Evolutionary conservation across 2,888 invertebrate genomes (phyloP), one percentile per base, ranked within the genome.

Genomic region (Macrosoma leucophasiata): DNA sequence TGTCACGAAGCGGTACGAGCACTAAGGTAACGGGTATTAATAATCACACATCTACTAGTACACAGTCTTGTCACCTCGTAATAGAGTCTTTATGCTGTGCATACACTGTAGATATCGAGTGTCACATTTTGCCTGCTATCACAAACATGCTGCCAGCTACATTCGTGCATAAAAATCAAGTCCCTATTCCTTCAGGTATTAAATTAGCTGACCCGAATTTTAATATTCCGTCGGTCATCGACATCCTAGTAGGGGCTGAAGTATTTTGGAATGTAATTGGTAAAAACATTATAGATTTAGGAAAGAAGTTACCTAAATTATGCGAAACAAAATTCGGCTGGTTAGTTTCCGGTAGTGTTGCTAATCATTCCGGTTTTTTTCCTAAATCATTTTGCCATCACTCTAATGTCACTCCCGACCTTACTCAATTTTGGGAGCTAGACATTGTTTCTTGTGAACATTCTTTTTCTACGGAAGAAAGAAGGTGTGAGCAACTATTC

Each of bases 371-470:
- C 10, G 30, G 15, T 18, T 13, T 26, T 21, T 12, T 33, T 13
- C 17, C 25, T 11, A 9, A 30, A 6, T 17, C 20, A n/a, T 17
- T 33, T 24, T 34, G 37, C 28, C 21, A 40, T 39, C 25, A 13
- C 18, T 38, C 10, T 13, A 28, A 12, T 27, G 29, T 18, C 22
- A 12, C 29, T 18, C 17, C 22, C 7, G 33, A 41, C 17, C 23
- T 47, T n/a, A 36, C 40, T 11, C 29, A 35, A 9, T 54, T 54
- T 27, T 51, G 50, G 49, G 50, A 50, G 23, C 9, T 11, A 8
- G 23, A 23, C 11, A 11, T 13, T 8, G 2, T 24, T 2, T 8
- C 24, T 4, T 2, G 1, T n/a, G 14, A 24, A 5, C 24, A 24
- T 5, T 8, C 13, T 1, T n/a, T 14, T 8, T 13, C 24, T n/a